Base-by-base conservation (phyloP, 1,140 invertebrate species). In the Eupristina koningsbergeri region DNA sequence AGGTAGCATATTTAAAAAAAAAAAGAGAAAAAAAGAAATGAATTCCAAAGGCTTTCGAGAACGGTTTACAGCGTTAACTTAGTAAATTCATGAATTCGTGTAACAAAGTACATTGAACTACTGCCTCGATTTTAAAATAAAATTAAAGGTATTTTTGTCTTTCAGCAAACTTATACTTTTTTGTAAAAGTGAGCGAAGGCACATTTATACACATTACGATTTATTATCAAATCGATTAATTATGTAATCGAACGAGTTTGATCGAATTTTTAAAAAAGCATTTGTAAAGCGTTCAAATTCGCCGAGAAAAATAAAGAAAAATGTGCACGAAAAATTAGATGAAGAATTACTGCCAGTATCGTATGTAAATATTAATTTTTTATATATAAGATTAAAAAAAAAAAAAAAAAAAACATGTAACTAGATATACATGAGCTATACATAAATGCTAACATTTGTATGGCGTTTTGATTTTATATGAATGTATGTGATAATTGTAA, bases 271-370 rank as follows among this genome's bases (percentile, higher is more conserved):
- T 15, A 22, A 50, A 26, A 50, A 63, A 64, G 29, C 61, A 31
- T 77, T 26, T 82, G 58, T 78, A 17, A 83, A 71, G 13, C n/a
- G 81, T 79, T 80, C 34, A 69, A 80, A 63, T 26, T 67, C 58
- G 58, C 61, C 67, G 41, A 41, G 26, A 83, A 64, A 64, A 22
- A 63, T 47, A 47, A 74, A 80, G 26, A 13, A 58, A 75, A 67
- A 79, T 73, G 58, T 79, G 58, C 63, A 84, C 53, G 64, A 19
- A 53, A 80, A 80, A 45, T 67, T 84, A 76, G 78, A 75, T 7
- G 67, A 85, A 78, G 31, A 85, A 77, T 86, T 89, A 91, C 89
- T 90, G 89, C 89, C 90, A 91, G 89, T 91, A 90, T 89, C 89
- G 81, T 89, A 86, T 90, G 90, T 91, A 90, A 87, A 90, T 90